These are phyloP conservation scores for Alethe castanea DNA, from an alignment of 2,113 vertebrate species.

Conservation along the genomic window DNA sequence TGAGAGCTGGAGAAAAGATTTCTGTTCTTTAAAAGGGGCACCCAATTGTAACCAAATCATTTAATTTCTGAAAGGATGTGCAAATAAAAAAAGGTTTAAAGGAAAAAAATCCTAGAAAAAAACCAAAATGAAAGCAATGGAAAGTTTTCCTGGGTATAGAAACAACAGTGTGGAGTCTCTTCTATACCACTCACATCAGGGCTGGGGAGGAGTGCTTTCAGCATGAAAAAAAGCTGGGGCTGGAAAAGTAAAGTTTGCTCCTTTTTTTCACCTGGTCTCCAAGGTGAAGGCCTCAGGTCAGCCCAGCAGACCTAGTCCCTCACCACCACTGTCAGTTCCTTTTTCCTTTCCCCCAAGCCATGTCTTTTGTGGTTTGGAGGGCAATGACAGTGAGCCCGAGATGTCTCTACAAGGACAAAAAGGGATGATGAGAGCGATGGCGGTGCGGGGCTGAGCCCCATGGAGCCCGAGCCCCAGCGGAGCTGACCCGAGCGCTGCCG, in stretches of 20 bases:
- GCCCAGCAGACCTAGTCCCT: fast-evolving
- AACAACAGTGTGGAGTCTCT: background rate
- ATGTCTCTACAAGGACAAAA: no score
- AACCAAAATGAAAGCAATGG: background rate
- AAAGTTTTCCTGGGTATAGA: background rate
- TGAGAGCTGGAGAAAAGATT: background rate
- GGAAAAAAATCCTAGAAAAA: background rate
- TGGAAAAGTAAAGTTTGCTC: fast-evolving
- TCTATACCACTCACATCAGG: background rate
- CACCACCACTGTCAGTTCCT: fast-evolving
- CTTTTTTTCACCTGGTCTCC: background rate
- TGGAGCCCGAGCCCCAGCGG: background rate
- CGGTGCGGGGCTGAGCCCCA: fast-evolving
- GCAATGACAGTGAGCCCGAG: fast-evolving
- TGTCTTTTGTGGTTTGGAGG: background rate
- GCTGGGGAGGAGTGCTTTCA: background rate
- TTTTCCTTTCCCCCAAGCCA: background rate
- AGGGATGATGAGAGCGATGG: fast-evolving
- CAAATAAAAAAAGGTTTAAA: background rate
- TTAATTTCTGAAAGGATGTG: background rate
- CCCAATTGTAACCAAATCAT: background rate
- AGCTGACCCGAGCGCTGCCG: fast-evolving
- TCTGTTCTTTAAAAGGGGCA: background rate
- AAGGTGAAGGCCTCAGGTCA: background rate
- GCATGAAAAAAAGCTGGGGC: background rate